Conservation (phyloP, 2,797 vertebrate genomes). For the Rhinophrynus dorsalis region DNA sequence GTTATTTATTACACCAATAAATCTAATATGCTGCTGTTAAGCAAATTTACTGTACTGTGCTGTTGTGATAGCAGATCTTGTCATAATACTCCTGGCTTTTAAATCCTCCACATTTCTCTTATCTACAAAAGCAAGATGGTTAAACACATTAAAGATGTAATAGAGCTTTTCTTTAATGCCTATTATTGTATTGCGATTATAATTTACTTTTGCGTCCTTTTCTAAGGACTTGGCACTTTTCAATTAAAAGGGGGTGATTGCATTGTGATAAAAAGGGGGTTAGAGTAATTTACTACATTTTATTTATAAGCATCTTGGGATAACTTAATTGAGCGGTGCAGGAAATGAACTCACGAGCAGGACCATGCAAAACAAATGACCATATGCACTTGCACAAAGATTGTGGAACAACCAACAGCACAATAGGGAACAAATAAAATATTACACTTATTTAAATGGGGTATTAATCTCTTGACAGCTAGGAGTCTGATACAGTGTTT, state of each 20-base stretch:
- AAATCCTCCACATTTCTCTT: constrained; percentile 32
- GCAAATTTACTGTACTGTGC: constrained; percentile 36
- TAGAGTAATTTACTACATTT: not conserved
- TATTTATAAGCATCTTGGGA: too few relatives aligned
- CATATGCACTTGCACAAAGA: too few relatives aligned
- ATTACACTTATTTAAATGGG: too few relatives aligned
- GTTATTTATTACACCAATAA: constrained; percentile 45
- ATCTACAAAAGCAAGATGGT: constrained; percentile 37
- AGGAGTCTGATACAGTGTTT: too few relatives aligned
- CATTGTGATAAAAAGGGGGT: not conserved
- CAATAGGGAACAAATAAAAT: too few relatives aligned
- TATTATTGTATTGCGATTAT: constrained; percentile 30
- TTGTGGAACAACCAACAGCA: too few relatives aligned
- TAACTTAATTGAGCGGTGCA: too few relatives aligned
- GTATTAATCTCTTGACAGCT: too few relatives aligned
- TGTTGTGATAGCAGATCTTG: constrained; percentile 44
- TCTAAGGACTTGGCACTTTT: not conserved
- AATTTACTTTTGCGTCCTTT: constrained; percentile 20
- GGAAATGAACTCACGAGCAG: too few relatives aligned
- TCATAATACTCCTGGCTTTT: constrained; percentile 43
- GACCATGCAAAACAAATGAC: too few relatives aligned
- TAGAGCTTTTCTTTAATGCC: constrained; percentile 34
- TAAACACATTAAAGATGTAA: constrained; percentile 37
- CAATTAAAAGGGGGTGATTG: not conserved
- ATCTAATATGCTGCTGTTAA: constrained; percentile 42